A percentile compares a stretch with the other conserved stretches of the same genome.
phyloP scores from a whole-genome alignment of 2,797 vertebrate species.

The Gymnopithys bicolor region DNA sequence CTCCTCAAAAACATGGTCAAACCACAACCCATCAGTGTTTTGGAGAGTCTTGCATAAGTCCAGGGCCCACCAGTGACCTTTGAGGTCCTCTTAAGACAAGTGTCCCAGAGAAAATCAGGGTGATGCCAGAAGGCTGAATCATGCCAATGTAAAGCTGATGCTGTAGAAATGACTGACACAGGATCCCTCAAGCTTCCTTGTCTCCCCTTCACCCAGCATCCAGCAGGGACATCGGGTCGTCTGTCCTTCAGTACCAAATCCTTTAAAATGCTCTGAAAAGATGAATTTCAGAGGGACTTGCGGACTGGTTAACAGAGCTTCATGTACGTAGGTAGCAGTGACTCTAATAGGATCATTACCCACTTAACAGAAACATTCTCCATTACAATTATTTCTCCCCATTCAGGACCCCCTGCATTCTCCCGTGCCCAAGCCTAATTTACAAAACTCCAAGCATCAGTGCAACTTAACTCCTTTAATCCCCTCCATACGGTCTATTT shows the following conservation, averaged over 20 bases:
- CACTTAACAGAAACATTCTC: not conserved
- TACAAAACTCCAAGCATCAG: not conserved
- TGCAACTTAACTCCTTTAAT: slow-evolving; percentile 42
- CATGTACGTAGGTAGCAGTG: not conserved
- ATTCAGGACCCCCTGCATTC: not conserved
- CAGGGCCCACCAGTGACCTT: not conserved
- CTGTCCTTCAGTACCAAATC: not conserved
- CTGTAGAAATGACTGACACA: not conserved
- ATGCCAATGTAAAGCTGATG: not conserved
- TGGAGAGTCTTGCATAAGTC: not conserved
- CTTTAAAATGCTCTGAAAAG: not conserved
- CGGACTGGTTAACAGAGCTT: not conserved
- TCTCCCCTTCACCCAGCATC: not conserved
- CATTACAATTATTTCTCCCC: not conserved
- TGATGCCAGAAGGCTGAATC: not conserved
- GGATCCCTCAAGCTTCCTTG: not conserved
- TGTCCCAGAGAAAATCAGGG: not conserved
- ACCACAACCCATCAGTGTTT: not conserved
- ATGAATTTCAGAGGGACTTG: not conserved
- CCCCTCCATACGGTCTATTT: slow-evolving; percentile 27
- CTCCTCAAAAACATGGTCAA: not conserved
- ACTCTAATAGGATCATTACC: not conserved
- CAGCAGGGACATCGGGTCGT: not conserved
- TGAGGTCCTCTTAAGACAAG: not conserved
- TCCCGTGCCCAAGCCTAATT: not conserved